Base-by-base conservation (phyloP, 1,140 invertebrate genomes). In the Sminthurides bifidus region DNA sequence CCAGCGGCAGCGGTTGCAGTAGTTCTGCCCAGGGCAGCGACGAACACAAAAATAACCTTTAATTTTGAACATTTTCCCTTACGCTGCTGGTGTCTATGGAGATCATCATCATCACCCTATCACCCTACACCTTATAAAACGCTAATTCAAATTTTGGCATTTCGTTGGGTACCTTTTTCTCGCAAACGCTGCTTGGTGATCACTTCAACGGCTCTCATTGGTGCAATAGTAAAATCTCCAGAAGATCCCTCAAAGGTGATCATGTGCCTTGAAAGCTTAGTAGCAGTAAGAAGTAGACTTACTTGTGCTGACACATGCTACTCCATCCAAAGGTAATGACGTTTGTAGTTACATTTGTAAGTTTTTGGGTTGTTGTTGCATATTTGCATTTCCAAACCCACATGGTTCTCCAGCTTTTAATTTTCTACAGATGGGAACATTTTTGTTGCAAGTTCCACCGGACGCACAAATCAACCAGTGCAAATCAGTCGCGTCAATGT, bases 151-250 rank as follows among this genome's bases (percentile, higher is more conserved):
- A n/a, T n/a, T n/a, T n/a, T n/a, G n/a, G n/a, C n/a, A n/a, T n/a
- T n/a, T n/a, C n/a, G n/a, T n/a, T n/a, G n/a, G n/a, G n/a, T n/a
- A n/a, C n/a, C n/a, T n/a, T n/a, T n/a, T n/a, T n/a, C n/a, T n/a
- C n/a, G n/a, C n/a, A n/a, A n/a, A n/a, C n/a, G n/a, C n/a, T 86
- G 81, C 65, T 69, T 90, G 29, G 74, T 88, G 26, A 77, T 94
- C 21, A 87, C 87, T 2, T 81, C 83, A 0, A 90, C 87, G 10
- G 91, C 90, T 1, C 77, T 94, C 73, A 73, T 92, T 23, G 82
- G 81, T 1, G 78, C 79, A 23, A 70, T 85, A n/a, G 73, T 80
- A 8, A 46, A 27, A 19, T 37, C 43, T 12, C 54, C 49, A 19
- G 59, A 64, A 43, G 49, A 59, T 43, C 15, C 51, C 10, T 27